Evolutionary conservation across 2,113 vertebrate genomes (phyloP), one percentile per base, ranked within the genome.

Genomic region (Mobula hypostoma): DNA sequence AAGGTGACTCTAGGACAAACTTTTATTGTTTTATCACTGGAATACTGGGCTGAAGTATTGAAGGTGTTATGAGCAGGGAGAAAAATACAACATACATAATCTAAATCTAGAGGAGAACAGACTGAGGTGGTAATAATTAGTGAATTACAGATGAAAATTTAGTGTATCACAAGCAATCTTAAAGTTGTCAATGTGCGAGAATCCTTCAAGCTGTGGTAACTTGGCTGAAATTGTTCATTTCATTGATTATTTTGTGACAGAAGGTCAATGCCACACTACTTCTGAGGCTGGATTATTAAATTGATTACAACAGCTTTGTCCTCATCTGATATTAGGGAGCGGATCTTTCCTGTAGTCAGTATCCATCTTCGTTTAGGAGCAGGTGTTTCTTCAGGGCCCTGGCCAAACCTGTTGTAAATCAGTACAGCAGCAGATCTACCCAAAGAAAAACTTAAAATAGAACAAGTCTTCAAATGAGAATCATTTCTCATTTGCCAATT

Each of bases 381-480:
- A 91, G 88, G 63, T 91, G 90, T 74, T 27, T 72, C 11, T 72
- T 74, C 48, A 2, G 40, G 24, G 66, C 90, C 63, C 90, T 1
- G 61, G 12, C 56, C 70, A 68, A 74, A 91, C 74, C 24, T 74
- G 7, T 93, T 40, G 68, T 36, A 24, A 93, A 48, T 72, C 32
- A 93, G 36, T 21, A 93, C 85, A 19, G 17, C 17, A 36, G 32
- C 9, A 11, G 90, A 68, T 72, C 72, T 72, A 74, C 36, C 36
- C 48, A 70, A 48, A 24, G 36, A 93, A 74, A 93, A 36, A 93
- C 11, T 40, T 72, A 27, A 93, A 92, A 70, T 72, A 36, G 32
- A 92, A 92, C n/a, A 40, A 92, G n/a, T 36, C 90, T 70, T 91
- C 88, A 66, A 68, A 70, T 91, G 66, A 91, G 88, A 91, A 70